These are phyloP conservation scores for Circaetus cinerascens DNA, from an alignment of 2,113 vertebrate species.

Conservation along the genomic window DNA sequence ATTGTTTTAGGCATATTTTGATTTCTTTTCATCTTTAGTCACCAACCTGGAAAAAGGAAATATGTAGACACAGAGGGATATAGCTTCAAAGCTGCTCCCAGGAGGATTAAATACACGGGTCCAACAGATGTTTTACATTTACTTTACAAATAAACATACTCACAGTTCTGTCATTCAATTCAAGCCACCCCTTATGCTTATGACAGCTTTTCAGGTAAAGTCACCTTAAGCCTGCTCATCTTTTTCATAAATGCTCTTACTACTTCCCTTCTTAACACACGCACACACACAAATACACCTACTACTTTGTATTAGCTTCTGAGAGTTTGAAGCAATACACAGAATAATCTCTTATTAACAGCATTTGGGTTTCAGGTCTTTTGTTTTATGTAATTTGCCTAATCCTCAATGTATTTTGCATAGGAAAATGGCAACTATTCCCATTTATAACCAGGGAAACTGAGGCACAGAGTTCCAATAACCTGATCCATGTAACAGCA, in stretches of 20 bases:
- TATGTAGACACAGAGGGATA: neutral
- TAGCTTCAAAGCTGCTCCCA: conserved; percentile 23
- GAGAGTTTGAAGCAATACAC: neutral
- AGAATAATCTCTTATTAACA: neutral
- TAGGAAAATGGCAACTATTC: neutral
- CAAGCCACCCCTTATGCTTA: neutral
- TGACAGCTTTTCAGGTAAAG: neutral
- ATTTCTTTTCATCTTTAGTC: conserved; percentile 43
- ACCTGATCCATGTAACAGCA: neutral
- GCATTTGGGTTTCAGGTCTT: neutral
- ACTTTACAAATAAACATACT: conserved; percentile 42
- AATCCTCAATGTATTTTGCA: neutral
- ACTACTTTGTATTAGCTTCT: neutral
- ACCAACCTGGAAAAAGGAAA: conserved; percentile 5
- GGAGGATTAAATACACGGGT: neutral
- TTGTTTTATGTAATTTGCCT: neutral
- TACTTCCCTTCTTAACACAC: neutral
- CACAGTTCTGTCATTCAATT: conserved; percentile 6
- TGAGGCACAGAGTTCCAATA: neutral
- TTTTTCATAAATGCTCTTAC: neutral
- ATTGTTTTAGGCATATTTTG: conserved; percentile 23
- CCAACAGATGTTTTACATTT: conserved; percentile 49
- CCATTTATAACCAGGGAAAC: neutral
- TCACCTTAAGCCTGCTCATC: neutral
- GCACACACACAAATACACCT: neutral